A percentile compares a stretch with the other conserved stretches of the same genome.
Conservation (phyloP, 2,888 invertebrate species). For the Plemyria rubiginata region DNA sequence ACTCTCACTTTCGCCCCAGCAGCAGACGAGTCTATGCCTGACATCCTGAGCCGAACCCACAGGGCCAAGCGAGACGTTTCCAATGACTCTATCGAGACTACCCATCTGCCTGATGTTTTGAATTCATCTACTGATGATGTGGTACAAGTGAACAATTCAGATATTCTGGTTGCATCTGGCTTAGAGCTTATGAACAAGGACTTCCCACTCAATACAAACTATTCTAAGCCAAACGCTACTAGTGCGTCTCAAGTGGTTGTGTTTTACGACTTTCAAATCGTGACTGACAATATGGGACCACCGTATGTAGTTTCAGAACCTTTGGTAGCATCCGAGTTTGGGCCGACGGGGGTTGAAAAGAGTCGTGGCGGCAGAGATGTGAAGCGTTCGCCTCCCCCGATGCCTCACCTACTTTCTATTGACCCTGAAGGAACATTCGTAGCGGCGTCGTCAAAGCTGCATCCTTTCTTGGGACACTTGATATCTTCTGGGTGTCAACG, state of each 20-base stretch:
- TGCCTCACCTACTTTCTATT: slow-evolving; percentile 56
- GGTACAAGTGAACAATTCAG: slow-evolving; percentile 13
- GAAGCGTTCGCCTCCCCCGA: slow-evolving; percentile 23
- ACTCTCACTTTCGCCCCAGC: slow-evolving; percentile 43
- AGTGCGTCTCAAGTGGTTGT: slow-evolving; percentile 54
- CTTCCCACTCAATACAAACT: background rate
- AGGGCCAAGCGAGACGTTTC: slow-evolving; percentile 58
- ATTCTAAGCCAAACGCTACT: slow-evolving; percentile 35
- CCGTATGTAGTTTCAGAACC: slow-evolving; percentile 46
- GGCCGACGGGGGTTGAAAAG: background rate
- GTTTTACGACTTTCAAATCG: slow-evolving; percentile 59
- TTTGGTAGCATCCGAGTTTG: slow-evolving; percentile 28
- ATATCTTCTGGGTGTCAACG: slow-evolving; percentile 58
- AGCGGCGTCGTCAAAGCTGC: slow-evolving; percentile 60
- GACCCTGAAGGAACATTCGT: slow-evolving; percentile 68
- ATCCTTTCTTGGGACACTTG: slow-evolving; percentile 66
- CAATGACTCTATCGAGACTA: slow-evolving; percentile 26
- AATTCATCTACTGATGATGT: slow-evolving; percentile 11
- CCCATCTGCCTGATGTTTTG: slow-evolving; percentile 4
- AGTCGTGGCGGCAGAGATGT: slow-evolving; percentile 16
- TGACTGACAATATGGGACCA: slow-evolving; percentile 51
- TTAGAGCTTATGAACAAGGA: slow-evolving; percentile 11
- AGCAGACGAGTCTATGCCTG: slow-evolving; percentile 11
- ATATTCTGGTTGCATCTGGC: background rate
- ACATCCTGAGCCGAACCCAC: slow-evolving; percentile 47